Conservation (phyloP, 2,113 vertebrate species). For the Ciconia stormi region DNA sequence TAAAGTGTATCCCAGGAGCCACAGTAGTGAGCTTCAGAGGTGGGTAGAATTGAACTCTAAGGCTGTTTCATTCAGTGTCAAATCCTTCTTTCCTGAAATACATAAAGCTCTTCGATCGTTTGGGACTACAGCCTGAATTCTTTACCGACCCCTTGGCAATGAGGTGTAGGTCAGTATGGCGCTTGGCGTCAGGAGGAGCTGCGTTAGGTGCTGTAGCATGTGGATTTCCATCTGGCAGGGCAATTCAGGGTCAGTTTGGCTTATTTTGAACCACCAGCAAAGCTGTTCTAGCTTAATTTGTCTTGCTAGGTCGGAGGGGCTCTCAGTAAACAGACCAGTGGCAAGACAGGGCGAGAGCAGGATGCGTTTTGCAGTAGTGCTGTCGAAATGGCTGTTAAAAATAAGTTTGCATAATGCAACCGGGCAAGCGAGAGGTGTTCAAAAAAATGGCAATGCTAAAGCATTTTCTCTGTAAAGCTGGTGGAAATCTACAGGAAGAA, state of each 20-base stretch:
- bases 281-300: accelerated
- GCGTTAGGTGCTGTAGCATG: not conserved
- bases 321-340: accelerated
- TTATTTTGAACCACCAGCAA: not conserved
- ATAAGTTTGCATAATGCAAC: not conserved
- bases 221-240: not conserved
- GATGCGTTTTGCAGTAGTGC: not conserved
- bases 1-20: not conserved
- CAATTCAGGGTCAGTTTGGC: not conserved
- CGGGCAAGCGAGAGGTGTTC: not conserved
- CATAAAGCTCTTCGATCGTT: not conserved
- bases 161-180: not conserved
- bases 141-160: not conserved
- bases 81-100: not conserved
- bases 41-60: not conserved
- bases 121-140: not conserved
- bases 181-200: accelerated
- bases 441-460: accelerated
- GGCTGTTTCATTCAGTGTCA: not conserved
- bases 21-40: not conserved
- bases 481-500: not conserved
- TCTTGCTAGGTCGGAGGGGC: not conserved
- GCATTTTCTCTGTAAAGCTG: not conserved
- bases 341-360: accelerated
- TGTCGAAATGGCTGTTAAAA: too few species aligned